phyloP scores from a whole-genome alignment of 1,140 invertebrate genomes.

The Metopolophium dirhodum region DNA sequence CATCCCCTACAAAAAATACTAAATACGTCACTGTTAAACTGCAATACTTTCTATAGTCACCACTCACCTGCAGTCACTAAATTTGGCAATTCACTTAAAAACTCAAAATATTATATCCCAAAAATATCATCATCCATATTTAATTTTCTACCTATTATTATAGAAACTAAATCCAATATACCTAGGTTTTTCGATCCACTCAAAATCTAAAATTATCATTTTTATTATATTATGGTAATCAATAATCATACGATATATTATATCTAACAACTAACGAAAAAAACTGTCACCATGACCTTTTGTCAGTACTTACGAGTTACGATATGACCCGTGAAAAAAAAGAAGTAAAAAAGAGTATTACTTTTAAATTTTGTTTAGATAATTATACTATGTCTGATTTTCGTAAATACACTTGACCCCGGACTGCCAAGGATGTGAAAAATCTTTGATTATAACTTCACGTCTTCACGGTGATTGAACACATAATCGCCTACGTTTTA shows the following conservation, averaged over 20 bases:
- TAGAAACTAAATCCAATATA: background rate
- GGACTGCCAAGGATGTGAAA: conserved; percentile 28
- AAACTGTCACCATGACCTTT: background rate
- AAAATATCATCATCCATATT: background rate
- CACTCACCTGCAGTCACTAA: no score
- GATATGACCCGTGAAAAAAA: background rate
- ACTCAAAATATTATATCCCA: background rate
- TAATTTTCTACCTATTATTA: background rate
- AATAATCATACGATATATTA: background rate
- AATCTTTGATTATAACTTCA: conserved; percentile 32
- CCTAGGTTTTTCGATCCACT: background rate
- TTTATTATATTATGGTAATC: background rate
- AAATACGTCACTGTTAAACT: no score
- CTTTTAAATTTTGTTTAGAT: background rate
- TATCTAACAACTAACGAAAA: background rate
- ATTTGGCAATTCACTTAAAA: background rate
- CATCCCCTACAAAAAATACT: no score
- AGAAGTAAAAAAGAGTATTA: background rate
- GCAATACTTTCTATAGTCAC: no score
- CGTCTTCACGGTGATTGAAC: background rate
- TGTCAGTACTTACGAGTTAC: background rate
- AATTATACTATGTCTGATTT: conserved; percentile 25
- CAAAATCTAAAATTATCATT: background rate
- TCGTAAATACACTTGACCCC: background rate
- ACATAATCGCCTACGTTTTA: background rate